Conservation (phyloP, 2,797 vertebrate genomes). For the Phoeniculus purpureus region DNA sequence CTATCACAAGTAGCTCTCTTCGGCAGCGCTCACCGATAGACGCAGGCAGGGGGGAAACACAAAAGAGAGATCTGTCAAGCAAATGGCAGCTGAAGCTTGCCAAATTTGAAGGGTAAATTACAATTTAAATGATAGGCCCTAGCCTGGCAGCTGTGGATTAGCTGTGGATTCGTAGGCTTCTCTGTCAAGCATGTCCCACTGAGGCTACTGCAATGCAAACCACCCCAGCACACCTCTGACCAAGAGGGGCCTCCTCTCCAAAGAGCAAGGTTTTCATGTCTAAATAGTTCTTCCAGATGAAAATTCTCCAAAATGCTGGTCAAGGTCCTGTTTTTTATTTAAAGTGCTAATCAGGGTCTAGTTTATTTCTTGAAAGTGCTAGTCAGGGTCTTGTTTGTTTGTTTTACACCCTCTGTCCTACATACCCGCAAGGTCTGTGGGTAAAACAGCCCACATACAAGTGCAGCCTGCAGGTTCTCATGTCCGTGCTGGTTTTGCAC, state of each 20-base stretch:
- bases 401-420: neutral
- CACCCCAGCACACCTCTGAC: neutral
- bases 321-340: neutral
- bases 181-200: neutral
- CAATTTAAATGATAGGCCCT: conserved; percentile 31
- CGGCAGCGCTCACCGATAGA: neutral
- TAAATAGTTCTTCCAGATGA: neutral
- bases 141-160: conserved; percentile 36
- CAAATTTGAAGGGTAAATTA: conserved; percentile 43
- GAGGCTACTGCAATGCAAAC: neutral
- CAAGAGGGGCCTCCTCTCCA: neutral
- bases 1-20: neutral
- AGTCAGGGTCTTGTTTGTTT: neutral
- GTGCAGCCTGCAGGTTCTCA: accelerated
- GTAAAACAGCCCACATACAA: neutral
- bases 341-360: neutral
- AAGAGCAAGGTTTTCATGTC: accelerated
- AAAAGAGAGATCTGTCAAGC: conserved; percentile 18
- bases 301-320: neutral
- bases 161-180: conserved; percentile 26
- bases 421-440: neutral
- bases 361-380: neutral
- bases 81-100: conserved; percentile 4
- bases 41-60: neutral
- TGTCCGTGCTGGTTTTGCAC: neutral